Evolutionary conservation across 2,888 invertebrate species (phyloP).

Genomic region (Elegia similella): DNA sequence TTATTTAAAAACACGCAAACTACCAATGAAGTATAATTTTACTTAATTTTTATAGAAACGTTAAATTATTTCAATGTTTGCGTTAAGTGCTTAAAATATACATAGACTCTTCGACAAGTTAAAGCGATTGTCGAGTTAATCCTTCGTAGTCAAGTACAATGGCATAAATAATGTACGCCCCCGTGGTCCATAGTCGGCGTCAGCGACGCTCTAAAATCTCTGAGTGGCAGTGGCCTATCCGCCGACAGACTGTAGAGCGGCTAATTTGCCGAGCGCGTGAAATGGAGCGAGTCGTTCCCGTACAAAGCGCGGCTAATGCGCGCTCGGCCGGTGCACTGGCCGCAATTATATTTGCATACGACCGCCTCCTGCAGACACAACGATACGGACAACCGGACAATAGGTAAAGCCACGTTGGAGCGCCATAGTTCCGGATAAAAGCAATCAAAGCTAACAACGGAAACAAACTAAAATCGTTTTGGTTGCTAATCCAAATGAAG

Average conservation of each 20-base stretch:
- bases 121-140: constrained; percentile 1
- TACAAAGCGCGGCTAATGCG: constrained; percentile 73
- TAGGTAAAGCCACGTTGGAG: constrained; percentile 42
- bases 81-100: background rate
- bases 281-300: constrained; percentile 70
- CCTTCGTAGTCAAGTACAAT: constrained; percentile 5
- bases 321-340: constrained; percentile 59
- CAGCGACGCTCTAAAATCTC: constrained; percentile 3
- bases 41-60: too few relatives aligned
- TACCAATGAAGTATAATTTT: too few relatives aligned
- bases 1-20: background rate
- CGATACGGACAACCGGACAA: constrained; percentile 43
- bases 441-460: constrained; percentile 22
- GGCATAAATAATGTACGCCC: constrained; percentile 6
- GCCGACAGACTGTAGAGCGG: constrained; percentile 50
- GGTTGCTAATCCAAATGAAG: constrained; percentile 11
- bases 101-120: background rate
- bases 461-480: background rate
- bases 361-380: constrained; percentile 51
- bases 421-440: constrained; percentile 19
- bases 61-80: too few relatives aligned
- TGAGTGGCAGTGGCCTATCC: constrained; percentile 22
- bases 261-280: constrained; percentile 68
- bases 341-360: constrained; percentile 76
- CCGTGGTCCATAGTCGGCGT: background rate